A percentile compares a stretch with the other conserved stretches of the same genome.
These are phyloP conservation scores for Chelon labrosus DNA, from an alignment of 2,797 vertebrate genomes.

Conservation along the genomic window DNA sequence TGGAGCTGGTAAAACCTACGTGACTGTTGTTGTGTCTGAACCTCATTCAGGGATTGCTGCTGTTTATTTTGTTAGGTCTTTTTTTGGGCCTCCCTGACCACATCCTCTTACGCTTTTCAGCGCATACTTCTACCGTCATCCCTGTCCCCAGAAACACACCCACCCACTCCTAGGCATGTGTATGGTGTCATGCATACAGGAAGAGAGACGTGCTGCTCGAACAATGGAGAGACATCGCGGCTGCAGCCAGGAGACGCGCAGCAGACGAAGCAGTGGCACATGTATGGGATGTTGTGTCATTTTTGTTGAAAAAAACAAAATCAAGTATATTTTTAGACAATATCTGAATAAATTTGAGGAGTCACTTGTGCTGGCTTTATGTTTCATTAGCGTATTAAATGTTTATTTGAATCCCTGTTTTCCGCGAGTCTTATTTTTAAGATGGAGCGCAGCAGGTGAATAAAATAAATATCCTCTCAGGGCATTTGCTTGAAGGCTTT, in stretches of 20 bases:
- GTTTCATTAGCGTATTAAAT: too few species aligned
- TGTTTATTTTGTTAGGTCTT: constrained; percentile 74
- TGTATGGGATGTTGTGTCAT: constrained; percentile 9
- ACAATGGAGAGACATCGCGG: constrained; percentile 49
- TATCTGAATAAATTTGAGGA: neutral
- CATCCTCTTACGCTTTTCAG: constrained; percentile 57
- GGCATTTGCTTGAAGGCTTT: constrained; percentile 36
- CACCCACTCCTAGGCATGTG: constrained; percentile 21
- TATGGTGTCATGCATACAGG: constrained; percentile 51
- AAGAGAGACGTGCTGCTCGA: constrained; percentile 46
- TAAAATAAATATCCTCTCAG: constrained; percentile 32
- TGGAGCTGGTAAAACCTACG: constrained; percentile 47
- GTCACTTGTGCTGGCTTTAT: neutral
- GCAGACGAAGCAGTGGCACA: constrained; percentile 8
- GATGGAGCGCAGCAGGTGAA: constrained; percentile 23
- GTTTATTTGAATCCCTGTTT: neutral
- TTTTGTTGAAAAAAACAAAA: neutral
- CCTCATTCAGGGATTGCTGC: constrained; percentile 64
- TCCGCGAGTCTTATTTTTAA: constrained; percentile 13
- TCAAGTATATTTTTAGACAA: too few species aligned
- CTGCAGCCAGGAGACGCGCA: constrained; percentile 4
- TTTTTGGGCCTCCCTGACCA: constrained; percentile 54
- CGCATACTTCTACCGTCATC: constrained; percentile 28
- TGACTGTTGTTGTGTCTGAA: constrained; percentile 70
- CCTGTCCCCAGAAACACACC: constrained; percentile 20